These are phyloP conservation scores for Ctenicera cuprea DNA, from an alignment of 2,888 invertebrate genomes.

Conservation along the genomic window DNA sequence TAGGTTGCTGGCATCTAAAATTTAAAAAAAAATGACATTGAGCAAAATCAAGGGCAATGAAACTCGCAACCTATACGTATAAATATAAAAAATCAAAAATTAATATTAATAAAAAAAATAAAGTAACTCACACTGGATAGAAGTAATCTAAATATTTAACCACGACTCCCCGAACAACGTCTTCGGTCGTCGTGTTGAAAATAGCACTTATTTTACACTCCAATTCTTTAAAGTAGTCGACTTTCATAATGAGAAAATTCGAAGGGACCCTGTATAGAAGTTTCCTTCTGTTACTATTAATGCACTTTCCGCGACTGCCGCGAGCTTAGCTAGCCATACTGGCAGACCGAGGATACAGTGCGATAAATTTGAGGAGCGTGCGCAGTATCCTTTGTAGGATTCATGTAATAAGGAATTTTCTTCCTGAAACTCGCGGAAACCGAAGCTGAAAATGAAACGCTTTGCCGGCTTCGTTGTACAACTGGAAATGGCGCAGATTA, in stretches of 20 bases:
- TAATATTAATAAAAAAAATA: not conserved
- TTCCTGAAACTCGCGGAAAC: not conserved
- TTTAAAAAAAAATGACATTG: too few relatives aligned
- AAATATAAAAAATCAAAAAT: not conserved
- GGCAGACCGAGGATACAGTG: slow-evolving; percentile 7
- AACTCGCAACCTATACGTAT: too few relatives aligned
- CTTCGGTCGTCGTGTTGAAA: slow-evolving; percentile 80
- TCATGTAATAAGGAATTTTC: slow-evolving; percentile 13
- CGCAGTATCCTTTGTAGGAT: not conserved
- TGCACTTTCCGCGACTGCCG: slow-evolving; percentile 16
- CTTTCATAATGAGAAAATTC: slow-evolving; percentile 71
- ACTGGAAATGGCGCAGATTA: not conserved
- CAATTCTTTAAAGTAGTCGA: slow-evolving; percentile 68
- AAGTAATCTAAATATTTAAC: slow-evolving; percentile 84
- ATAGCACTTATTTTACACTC: slow-evolving; percentile 73
- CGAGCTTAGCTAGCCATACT: not conserved
- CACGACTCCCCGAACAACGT: slow-evolving; percentile 81
- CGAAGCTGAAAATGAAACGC: not conserved
- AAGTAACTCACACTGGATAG: slow-evolving; percentile 81
- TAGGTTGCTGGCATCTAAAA: too few relatives aligned
- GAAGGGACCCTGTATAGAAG: slow-evolving; percentile 4
- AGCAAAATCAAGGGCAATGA: too few relatives aligned
- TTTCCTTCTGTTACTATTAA: not conserved
- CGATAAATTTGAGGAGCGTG: slow-evolving; percentile 17
- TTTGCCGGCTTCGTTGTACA: not conserved